Percentiles rank a stretch among this genome's conserved stretches.
Evolutionary conservation across 2,888 invertebrate genomes (phyloP).

Genomic region (Scaptodrosophila latifasciaeformis): DNA sequence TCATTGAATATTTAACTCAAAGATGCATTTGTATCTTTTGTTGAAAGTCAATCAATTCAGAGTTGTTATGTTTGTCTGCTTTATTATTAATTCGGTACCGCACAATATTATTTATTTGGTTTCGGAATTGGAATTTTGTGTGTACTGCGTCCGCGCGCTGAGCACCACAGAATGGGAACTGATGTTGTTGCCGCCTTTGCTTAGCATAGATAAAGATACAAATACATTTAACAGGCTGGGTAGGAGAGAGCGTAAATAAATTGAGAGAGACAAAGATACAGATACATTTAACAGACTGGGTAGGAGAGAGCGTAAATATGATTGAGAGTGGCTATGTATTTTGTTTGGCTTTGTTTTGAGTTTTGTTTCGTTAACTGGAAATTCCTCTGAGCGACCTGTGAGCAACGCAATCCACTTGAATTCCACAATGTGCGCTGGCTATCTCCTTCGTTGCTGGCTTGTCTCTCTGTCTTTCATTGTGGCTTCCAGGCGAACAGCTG

Average conservation of each 20-base stretch:
- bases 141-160: constrained; percentile 65
- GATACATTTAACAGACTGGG: constrained; percentile 10
- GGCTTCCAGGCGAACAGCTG: constrained; percentile 36
- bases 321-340: constrained; percentile 12
- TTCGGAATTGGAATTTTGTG: constrained; percentile 18
- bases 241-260: not conserved
- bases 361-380: constrained; percentile 25
- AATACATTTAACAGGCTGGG: constrained; percentile 11
- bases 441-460: constrained; percentile 1
- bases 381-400: not conserved
- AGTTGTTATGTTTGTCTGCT: too few species aligned
- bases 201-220: constrained; percentile 40
- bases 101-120: too few species aligned
- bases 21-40: too few species aligned
- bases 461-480: too few species aligned
- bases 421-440: constrained; percentile 7
- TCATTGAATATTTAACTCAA: too few species aligned
- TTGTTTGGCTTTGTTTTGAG: constrained; percentile 38
- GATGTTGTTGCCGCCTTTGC: constrained; percentile 43
- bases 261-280: constrained; percentile 25
- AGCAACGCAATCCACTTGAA: constrained; percentile 9
- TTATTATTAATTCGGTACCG: too few species aligned
- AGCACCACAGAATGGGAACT: constrained; percentile 61
- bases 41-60: too few species aligned
- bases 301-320: constrained; percentile 1